Evolutionary conservation across 2,797 vertebrate species (phyloP), one percentile per base, ranked within the genome.

Genomic region (Columba guinea): DNA sequence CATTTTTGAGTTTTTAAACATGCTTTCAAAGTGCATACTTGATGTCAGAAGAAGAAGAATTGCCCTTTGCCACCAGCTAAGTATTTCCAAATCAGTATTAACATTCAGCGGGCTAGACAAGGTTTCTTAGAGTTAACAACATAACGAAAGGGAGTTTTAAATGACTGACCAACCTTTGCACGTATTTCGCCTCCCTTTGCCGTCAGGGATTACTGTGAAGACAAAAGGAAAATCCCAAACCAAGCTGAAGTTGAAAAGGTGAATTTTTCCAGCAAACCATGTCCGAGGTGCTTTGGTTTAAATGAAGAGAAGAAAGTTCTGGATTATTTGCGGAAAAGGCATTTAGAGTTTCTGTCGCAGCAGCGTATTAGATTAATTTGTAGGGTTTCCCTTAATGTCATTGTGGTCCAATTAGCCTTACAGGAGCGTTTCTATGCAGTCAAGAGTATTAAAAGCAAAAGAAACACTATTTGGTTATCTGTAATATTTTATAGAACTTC

Each of bases 1-100:
- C 81, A 48, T n/a, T 84, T 77, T 90, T 80, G 64, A 77, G 48
- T 80, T 84, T 94, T 94, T 64, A 34, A 83, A 44, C 34, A n/a
- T 35, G 37, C 16, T 89, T 10, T 84, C 37, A 30, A 68, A 80
- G 34, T 58, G 11, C 0, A 0, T 89, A 20, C n/a, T 48, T 68
- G 51, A 21, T 76, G 37, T 89, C 37, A 70, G 52, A 80, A 84
- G 65, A 88, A 63, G 71, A 89, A n/a, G 34, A 89, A 55, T 55
- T 77, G 32, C 46, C 16, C 59, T 81, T 89, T 93, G 48, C 75
- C 59, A 46, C 27, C n/a, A 68, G 20, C 51, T 71, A 32, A 49
- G 8, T 81, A 27, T 88, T 95, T 46, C 30, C 35, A 69, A 22
- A 41, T 91, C 39, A 64, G 52, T 11, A 75, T 81, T 88, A 53